phyloP scores from a whole-genome alignment of 2,113 vertebrate genomes.

The Laticauda laticaudata region DNA sequence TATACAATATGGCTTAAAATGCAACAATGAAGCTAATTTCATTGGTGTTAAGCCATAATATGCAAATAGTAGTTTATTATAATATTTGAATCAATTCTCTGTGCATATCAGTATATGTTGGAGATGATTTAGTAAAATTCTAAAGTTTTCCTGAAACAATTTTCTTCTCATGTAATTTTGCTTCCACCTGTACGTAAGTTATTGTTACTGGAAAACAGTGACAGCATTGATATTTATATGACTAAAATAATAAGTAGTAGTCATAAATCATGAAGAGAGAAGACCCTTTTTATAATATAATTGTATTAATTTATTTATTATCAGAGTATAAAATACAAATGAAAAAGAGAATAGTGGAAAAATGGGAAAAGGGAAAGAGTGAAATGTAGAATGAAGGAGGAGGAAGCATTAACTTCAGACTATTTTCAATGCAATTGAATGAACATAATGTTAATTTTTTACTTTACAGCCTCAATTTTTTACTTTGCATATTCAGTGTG shows the following conservation, averaged over 20 bases:
- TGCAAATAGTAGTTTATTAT: background rate
- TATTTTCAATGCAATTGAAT: background rate
- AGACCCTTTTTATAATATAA: background rate
- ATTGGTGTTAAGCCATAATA: background rate
- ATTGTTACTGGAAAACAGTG: slow-evolving; percentile 10
- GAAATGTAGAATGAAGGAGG: background rate
- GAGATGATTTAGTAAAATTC: background rate
- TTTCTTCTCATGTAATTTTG: slow-evolving; percentile 27
- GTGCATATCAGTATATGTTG: background rate
- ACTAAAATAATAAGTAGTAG: slow-evolving; percentile 53
- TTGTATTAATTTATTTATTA: background rate
- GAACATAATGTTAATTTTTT: background rate
- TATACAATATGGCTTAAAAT: background rate
- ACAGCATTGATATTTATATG: slow-evolving; percentile 16
- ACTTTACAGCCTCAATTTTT: background rate
- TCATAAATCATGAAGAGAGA: slow-evolving; percentile 57
- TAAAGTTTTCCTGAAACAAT: slow-evolving; percentile 42
- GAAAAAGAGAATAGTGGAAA: background rate
- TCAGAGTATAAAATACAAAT: background rate
- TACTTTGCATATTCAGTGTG: background rate
- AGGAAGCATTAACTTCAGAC: background rate
- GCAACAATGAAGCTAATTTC: background rate
- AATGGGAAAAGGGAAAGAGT: background rate
- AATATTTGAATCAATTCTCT: background rate
- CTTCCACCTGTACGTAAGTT: slow-evolving; percentile 8